Evolutionary conservation across 2,797 vertebrate species (phyloP).

Genomic region (Typhlichthys subterraneus): DNA sequence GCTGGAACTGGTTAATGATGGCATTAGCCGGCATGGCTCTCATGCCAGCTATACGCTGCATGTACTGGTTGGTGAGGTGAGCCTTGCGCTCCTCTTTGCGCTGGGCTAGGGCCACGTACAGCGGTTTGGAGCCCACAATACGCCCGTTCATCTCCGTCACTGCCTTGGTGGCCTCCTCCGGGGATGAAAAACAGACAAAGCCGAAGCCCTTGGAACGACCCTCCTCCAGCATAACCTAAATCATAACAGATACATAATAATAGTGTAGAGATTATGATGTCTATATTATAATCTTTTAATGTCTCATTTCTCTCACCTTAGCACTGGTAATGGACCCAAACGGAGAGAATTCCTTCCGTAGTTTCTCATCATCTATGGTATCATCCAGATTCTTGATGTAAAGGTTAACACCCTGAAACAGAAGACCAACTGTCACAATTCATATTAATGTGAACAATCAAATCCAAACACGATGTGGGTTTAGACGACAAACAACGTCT

Average conservation of each 20-base stretch:
- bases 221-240: slow-evolving; percentile 96
- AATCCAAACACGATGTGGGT: neutral
- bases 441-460: neutral
- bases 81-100: slow-evolving; percentile 98
- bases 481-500: no score
- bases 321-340: slow-evolving; percentile 98
- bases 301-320: slow-evolving; percentile 78
- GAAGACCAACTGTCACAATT: slow-evolving; percentile 14
- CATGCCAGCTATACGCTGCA: slow-evolving; percentile 98
- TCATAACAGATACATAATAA: no score
- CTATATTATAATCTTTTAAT: neutral
- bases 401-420: slow-evolving; percentile 93
- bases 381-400: slow-evolving; percentile 99
- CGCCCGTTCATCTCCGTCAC: slow-evolving; percentile 99
- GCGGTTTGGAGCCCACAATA: slow-evolving; percentile 95
- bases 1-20: slow-evolving; percentile 98
- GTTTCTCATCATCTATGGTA: slow-evolving; percentile 97
- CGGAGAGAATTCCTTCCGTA: slow-evolving; percentile 96
- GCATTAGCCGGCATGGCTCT: slow-evolving; percentile 95
- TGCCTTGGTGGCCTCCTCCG: slow-evolving; percentile 97
- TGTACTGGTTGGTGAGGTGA: slow-evolving; percentile 98
- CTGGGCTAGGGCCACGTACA: slow-evolving; percentile 95
- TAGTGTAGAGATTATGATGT: neutral
- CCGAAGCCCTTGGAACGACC: slow-evolving; percentile 98
- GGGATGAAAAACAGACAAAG: slow-evolving; percentile 98